Conservation (phyloP, 2,797 vertebrate genomes). For the Paramormyrops hopkinsi region DNA sequence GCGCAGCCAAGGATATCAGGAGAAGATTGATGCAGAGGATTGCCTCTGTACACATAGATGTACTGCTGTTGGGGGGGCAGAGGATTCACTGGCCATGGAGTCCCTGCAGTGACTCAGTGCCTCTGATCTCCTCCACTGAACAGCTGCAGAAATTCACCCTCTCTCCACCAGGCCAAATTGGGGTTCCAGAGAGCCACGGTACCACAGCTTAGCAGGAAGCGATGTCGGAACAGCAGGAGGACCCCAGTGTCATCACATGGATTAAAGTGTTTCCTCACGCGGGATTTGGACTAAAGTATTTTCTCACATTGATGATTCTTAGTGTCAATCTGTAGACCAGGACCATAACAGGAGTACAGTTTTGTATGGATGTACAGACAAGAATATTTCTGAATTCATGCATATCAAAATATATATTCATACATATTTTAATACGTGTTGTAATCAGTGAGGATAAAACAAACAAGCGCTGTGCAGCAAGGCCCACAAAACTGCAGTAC, state of each 20-base stretch:
- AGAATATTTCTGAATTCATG: not conserved
- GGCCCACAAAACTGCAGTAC: constrained; percentile 1
- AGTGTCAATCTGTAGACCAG: not conserved
- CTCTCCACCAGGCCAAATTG: constrained; percentile 6
- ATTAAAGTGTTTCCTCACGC: not conserved
- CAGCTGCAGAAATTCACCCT: constrained; percentile 13
- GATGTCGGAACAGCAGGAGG: not conserved
- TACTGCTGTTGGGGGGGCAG: no score
- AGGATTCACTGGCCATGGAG: not conserved
- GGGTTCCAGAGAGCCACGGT: not conserved
- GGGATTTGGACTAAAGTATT: not conserved
- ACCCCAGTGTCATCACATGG: not conserved
- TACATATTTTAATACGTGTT: not conserved
- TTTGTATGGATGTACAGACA: not conserved
- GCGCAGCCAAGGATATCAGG: not conserved
- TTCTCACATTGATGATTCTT: not conserved
- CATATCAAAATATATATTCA: constrained; percentile 1
- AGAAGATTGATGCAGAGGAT: not conserved
- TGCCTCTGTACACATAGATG: not conserved
- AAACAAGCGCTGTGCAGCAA: not conserved
- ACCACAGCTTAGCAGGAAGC: not conserved
- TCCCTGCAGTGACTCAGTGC: not conserved
- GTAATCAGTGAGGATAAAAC: not conserved
- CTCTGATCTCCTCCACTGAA: constrained; percentile 3
- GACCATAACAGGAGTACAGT: not conserved